Percentiles rank a stretch among this genome's conserved stretches.
Conservation (phyloP, 2,888 invertebrate species). For the Phorcus lineatus region DNA sequence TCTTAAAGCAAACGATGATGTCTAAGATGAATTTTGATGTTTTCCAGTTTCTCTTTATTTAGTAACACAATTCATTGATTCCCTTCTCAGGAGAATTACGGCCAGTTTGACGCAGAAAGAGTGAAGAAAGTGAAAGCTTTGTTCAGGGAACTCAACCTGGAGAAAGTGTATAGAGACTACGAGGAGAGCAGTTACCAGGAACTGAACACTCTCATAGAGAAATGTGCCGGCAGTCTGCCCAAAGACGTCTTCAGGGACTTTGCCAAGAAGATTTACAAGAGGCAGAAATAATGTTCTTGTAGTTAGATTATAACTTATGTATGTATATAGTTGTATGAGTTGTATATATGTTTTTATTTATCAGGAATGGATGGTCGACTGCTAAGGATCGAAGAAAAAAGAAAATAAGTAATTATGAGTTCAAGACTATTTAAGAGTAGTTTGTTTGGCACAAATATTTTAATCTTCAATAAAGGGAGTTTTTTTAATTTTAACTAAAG, state of each 20-base stretch:
- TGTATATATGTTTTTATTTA: background rate
- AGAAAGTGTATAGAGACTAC: conserved; percentile 65
- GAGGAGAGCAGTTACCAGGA: conserved; percentile 71
- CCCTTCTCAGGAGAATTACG: conserved; percentile 69
- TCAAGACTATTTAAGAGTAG: too few species aligned
- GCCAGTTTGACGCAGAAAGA: conserved; percentile 58
- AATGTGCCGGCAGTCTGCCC: conserved; percentile 59
- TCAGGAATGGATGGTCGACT: background rate
- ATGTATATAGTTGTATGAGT: background rate
- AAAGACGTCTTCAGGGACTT: conserved; percentile 69
- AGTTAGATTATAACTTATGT: background rate
- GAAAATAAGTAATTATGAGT: too few species aligned
- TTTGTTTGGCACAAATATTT: too few species aligned
- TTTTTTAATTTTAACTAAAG: too few species aligned
- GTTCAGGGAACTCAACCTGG: conserved; percentile 66
- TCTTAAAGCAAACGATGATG: too few species aligned
- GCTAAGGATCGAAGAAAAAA: too few species aligned
- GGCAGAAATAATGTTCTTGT: conserved; percentile 62
- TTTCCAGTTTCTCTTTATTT: too few species aligned
- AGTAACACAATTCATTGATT: too few species aligned
- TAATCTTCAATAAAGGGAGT: too few species aligned
- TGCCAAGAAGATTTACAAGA: conserved; percentile 74
- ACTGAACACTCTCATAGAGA: conserved; percentile 63
- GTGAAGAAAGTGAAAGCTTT: conserved; percentile 69
- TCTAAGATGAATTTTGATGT: too few species aligned